phyloP scores from a whole-genome alignment of 2,797 vertebrate genomes.

The Dipus sagitta region DNA sequence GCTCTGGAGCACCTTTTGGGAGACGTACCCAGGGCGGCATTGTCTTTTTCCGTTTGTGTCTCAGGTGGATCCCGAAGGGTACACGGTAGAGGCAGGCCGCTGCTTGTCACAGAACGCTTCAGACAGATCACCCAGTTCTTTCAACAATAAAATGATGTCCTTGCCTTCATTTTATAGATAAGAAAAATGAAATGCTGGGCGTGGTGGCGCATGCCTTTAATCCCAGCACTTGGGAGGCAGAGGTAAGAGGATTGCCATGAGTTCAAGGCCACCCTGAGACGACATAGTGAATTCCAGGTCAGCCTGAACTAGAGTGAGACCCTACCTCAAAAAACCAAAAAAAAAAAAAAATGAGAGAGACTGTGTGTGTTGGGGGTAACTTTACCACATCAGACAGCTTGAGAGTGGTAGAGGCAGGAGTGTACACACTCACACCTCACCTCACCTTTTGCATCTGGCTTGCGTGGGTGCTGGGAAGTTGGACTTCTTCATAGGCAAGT shows the following conservation, averaged over 20 bases:
- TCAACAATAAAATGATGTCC: neutral
- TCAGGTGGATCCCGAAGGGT: neutral
- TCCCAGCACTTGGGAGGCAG: no score
- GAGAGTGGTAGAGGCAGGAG: neutral
- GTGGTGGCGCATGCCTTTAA: no score
- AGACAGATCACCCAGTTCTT: neutral
- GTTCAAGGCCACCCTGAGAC: no score
- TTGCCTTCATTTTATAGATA: neutral
- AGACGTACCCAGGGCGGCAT: neutral
- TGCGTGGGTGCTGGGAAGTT: no score
- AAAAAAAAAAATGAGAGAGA: neutral
- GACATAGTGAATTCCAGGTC: no score
- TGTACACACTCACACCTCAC: neutral
- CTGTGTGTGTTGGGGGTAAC: neutral
- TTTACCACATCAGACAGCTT: neutral
- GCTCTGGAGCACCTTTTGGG: neutral
- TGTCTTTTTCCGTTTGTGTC: neutral
- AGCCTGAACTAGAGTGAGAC: no score
- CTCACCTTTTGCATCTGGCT: neutral
- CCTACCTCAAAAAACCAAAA: no score
- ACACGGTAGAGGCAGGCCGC: neutral
- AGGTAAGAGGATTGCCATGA: no score
- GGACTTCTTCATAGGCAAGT: no score
- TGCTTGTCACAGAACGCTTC: neutral
- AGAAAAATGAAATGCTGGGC: constrained; percentile 7